A percentile compares a stretch with the other conserved stretches of the same genome.
These are phyloP conservation scores for Promerops cafer DNA, from an alignment of 2,113 vertebrate genomes.

Conservation along the genomic window DNA sequence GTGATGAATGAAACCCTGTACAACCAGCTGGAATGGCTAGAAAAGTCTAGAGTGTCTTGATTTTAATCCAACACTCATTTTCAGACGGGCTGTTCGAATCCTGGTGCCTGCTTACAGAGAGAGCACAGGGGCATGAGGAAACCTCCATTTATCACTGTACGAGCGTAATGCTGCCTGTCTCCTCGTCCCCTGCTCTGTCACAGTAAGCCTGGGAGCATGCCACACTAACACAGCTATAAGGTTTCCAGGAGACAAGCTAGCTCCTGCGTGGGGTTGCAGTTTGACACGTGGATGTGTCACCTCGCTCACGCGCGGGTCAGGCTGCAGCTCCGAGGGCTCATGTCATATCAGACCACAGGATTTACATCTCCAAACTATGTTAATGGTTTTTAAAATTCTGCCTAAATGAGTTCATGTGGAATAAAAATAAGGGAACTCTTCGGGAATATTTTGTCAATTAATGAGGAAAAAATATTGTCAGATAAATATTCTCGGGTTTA, in stretches of 20 bases:
- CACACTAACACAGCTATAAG: background rate
- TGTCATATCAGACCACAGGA: background rate
- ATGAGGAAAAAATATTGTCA: background rate
- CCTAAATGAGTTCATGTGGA: background rate
- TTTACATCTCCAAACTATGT: background rate
- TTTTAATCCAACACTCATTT: background rate
- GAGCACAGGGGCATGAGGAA: background rate
- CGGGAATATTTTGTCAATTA: background rate
- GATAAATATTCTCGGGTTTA: background rate
- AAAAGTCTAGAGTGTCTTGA: background rate
- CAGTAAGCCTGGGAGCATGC: background rate
- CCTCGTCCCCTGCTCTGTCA: rapidly evolving
- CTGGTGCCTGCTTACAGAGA: background rate
- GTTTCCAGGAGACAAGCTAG: background rate
- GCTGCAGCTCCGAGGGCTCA: background rate
- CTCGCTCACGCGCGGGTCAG: background rate
- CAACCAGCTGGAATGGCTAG: background rate
- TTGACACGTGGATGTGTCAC: background rate
- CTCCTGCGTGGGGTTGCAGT: background rate
- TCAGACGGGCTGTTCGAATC: background rate
- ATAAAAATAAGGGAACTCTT: background rate
- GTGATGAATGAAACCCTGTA: slow-evolving; percentile 1
- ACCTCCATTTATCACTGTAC: background rate
- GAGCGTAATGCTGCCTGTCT: rapidly evolving
- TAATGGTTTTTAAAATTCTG: background rate